Evolutionary conservation across 2,113 vertebrate genomes (phyloP).

Genomic region (Dipodomys ordii): DNA sequence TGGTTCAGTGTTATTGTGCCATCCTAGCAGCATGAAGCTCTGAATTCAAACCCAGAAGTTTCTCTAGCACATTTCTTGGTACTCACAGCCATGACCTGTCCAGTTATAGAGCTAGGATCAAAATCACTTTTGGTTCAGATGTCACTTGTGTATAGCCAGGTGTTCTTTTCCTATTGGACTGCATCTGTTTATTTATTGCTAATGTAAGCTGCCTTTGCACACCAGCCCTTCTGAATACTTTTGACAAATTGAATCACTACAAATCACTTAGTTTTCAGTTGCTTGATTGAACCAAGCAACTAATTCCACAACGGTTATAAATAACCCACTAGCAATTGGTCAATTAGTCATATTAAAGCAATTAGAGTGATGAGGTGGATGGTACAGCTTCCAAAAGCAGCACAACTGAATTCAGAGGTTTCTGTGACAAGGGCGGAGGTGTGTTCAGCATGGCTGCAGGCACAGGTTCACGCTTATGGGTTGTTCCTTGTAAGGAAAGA

Average conservation of each 20-base stretch:
- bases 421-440: not conserved
- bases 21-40: no score
- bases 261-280: conserved; percentile 74
- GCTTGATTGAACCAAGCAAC: conserved; percentile 70
- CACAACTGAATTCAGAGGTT: conserved; percentile 53
- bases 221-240: conserved; percentile 36
- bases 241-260: conserved; percentile 67
- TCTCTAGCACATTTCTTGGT: conserved; percentile 10
- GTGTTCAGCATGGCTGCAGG: not conserved
- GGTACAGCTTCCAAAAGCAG: conserved; percentile 66
- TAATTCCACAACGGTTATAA: conserved; percentile 74
- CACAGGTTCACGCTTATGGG: not conserved
- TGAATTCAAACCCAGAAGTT: not conserved
- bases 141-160: conserved; percentile 5
- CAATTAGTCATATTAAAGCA: conserved; percentile 75
- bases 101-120: not conserved
- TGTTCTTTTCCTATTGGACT: not conserved
- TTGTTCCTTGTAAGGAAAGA: not conserved
- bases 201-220: not conserved
- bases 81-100: not conserved
- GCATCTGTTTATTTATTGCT: not conserved
- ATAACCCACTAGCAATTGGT: conserved; percentile 77
- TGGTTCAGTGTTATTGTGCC: no score
- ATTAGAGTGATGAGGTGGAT: conserved; percentile 68
- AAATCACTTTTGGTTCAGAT: not conserved